Evolutionary conservation across 2,797 vertebrate genomes (phyloP).

Genomic region (Babyrousa celebensis): DNA sequence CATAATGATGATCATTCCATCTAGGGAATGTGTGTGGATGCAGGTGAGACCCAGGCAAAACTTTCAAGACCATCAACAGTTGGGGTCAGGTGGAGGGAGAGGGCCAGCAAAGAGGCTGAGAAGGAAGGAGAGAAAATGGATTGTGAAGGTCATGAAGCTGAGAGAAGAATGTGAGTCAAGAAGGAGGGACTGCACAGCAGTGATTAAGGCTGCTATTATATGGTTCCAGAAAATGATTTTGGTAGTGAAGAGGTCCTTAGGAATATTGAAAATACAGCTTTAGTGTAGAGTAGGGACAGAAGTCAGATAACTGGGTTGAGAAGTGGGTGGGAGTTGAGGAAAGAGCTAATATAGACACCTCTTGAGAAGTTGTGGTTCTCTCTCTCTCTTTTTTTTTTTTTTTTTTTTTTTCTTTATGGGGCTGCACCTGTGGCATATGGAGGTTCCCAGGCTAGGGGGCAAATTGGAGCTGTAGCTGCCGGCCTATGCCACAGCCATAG

Average conservation of each 20-base stretch:
- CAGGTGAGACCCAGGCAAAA: background rate
- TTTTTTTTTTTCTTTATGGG: too few species aligned
- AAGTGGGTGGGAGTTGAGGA: background rate
- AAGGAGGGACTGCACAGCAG: background rate
- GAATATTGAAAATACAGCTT: background rate
- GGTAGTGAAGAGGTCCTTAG: background rate
- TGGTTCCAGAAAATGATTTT: background rate
- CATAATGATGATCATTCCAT: background rate
- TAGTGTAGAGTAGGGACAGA: too few species aligned
- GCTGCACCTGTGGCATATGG: too few species aligned
- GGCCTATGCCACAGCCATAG: too few species aligned
- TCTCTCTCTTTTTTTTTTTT: too few species aligned
- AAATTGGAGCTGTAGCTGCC: too few species aligned
- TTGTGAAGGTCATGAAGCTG: background rate
- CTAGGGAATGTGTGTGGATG: background rate
- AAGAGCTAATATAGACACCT: background rate
- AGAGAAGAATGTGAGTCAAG: background rate
- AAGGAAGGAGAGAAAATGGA: background rate
- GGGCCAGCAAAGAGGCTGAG: background rate
- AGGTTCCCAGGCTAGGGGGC: too few species aligned
- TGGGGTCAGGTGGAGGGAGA: background rate
- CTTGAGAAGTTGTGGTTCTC: background rate
- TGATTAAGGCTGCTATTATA: background rate
- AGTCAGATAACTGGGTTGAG: background rate
- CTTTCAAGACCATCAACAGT: accelerated